Conservation (phyloP, 2,113 vertebrate genomes). For the Geothlypis trichas region DNA sequence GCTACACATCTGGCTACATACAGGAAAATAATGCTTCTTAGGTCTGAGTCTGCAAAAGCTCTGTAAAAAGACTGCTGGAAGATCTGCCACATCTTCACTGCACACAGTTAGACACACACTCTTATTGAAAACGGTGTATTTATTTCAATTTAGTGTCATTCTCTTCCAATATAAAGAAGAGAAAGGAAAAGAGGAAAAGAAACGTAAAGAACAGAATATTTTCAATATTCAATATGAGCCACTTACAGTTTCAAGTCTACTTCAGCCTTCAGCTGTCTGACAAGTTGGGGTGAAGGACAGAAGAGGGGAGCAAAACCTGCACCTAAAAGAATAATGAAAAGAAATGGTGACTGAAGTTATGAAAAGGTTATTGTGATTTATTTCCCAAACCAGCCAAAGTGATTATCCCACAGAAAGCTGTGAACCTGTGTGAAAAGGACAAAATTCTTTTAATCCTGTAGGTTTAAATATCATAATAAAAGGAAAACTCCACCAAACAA, state of each 20-base stretch:
- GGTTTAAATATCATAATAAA: neutral
- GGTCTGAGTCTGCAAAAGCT: neutral
- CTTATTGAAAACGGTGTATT: neutral
- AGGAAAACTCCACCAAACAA: neutral
- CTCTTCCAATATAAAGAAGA: too few species aligned
- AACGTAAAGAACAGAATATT: neutral
- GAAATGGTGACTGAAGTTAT: neutral
- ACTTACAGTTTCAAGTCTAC: neutral
- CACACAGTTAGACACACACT: too few species aligned
- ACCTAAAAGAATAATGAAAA: neutral
- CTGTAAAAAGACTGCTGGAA: neutral
- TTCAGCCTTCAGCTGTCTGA: neutral
- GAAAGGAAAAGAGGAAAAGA: neutral
- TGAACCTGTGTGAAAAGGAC: fast-evolving
- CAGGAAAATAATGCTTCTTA: neutral
- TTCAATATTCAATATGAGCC: neutral
- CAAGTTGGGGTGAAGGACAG: neutral
- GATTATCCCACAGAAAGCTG: neutral
- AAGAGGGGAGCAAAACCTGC: neutral
- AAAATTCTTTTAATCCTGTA: neutral
- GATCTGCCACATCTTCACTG: neutral
- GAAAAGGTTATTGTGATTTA: neutral
- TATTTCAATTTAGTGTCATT: neutral
- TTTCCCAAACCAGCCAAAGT: neutral
- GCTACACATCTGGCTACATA: too few species aligned